A percentile compares a stretch with the other conserved stretches of the same genome.
Conservation (phyloP, 1,140 invertebrate species). For the Drosophila gunungcola region DNA sequence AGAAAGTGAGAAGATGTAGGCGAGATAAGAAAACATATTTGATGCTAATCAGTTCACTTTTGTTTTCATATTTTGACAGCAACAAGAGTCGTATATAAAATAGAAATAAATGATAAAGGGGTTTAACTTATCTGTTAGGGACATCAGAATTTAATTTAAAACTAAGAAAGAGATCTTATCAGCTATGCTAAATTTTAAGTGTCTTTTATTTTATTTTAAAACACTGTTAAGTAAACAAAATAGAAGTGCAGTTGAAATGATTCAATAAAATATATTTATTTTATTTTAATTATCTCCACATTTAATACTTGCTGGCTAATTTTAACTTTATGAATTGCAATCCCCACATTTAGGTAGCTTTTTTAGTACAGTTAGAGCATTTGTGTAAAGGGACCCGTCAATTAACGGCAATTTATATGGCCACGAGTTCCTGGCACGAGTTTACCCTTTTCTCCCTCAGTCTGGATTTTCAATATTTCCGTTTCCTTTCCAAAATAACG, state of each 20-base stretch:
- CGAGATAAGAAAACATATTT: slow-evolving; percentile 47
- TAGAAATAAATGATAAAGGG: background rate
- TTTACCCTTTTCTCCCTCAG: slow-evolving; percentile 20
- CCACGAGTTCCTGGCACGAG: slow-evolving; percentile 49
- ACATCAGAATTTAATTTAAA: background rate
- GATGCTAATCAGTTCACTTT: slow-evolving; percentile 10
- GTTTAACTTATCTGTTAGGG: background rate
- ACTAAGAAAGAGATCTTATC: background rate
- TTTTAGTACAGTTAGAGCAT: slow-evolving; percentile 27
- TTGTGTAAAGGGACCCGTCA: slow-evolving; percentile 55
- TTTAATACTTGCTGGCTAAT: no score
- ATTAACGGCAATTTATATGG: slow-evolving; percentile 79
- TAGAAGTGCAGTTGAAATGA: no score
- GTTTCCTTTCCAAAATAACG: slow-evolving; percentile 49
- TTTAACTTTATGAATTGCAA: no score
- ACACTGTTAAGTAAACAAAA: no score
- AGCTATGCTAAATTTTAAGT: background rate
- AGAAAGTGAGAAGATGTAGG: slow-evolving; percentile 17
- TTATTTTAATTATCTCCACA: no score
- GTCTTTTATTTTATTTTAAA: background rate
- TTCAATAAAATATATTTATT: background rate
- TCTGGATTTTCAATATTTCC: slow-evolving; percentile 38
- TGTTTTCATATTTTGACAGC: slow-evolving; percentile 46
- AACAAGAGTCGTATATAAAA: background rate
- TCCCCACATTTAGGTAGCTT: no score